Evolutionary conservation across 2,113 vertebrate species (phyloP), one percentile per base, ranked within the genome.

Genomic region (Eurypyga helias): DNA sequence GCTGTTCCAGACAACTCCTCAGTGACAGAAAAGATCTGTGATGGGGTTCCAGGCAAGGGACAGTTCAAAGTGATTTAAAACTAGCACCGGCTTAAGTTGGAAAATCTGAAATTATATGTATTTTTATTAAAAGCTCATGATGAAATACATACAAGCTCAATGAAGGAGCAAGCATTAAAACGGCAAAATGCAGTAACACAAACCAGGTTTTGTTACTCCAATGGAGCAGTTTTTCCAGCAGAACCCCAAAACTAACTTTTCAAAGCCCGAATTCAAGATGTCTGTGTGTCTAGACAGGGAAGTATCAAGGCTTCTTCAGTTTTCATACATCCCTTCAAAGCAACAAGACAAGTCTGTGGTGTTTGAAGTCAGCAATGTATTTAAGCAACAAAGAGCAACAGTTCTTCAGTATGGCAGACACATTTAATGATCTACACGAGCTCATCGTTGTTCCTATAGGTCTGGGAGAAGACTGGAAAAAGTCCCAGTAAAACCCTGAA

Each of bases 401-500:
- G 61, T 45, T 86, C 72, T 52, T 34, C 87, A 57, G 34, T 11
- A 76, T 3, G 6, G 26, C n/a, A 54, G 18, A 83, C 16, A 5
- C 33, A 45, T 34, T 69, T 86, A 41, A 48, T 13, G 7, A n/a
- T 46, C 36, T 36, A 43, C 9, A 45, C 46, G 13, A 69, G 41
- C 8, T 67, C 2, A 4, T 43, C 2, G 0, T 31, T 31, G 6
- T 15, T 66, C 51, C 48, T 64, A 5, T n/a, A 62, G 3, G 2
- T 58, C 69, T 62, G 52, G 55, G 92, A 82, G 9, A 83, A 45
- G 24, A 61, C 17, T 21, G 45, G 49, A 62, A 34, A 38, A 76
- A 49, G 25, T 67, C 29, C 15, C 38, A 80, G 11, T 9, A 55
- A 51, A 54, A 11, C 81, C 2, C 20, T 75, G 21, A 93, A 82